These are phyloP conservation scores for Himalopsyche phryganea DNA, from an alignment of 1,140 invertebrate genomes.

Conservation along the genomic window DNA sequence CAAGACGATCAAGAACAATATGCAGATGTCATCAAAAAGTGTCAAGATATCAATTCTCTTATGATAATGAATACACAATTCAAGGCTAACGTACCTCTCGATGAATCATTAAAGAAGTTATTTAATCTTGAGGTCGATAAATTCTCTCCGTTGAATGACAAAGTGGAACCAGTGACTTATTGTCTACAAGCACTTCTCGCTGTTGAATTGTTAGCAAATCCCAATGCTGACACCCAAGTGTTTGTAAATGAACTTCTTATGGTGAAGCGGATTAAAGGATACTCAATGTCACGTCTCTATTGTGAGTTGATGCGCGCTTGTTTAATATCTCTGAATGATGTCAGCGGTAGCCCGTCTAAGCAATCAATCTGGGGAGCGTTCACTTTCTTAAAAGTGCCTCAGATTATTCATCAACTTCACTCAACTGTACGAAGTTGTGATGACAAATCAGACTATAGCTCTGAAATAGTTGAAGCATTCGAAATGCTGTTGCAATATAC, in stretches of 20 bases:
- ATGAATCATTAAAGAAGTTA: conserved; percentile 59
- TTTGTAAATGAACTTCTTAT: conserved; percentile 78
- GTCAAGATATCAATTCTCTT: conserved; percentile 65
- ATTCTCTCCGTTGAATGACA: conserved; percentile 54
- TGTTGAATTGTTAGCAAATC: conserved; percentile 70
- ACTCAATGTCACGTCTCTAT: conserved; percentile 68
- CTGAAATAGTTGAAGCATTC: conserved; percentile 76
- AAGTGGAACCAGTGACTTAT: conserved; percentile 66
- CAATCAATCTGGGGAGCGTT: conserved; percentile 92
- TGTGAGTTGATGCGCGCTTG: conserved; percentile 86
- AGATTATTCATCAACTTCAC: conserved; percentile 70
- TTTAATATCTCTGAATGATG: conserved; percentile 82
- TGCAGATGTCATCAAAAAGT: conserved; percentile 67
- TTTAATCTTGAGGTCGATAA: conserved; percentile 62
- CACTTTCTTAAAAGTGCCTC: conserved; percentile 85
- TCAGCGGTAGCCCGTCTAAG: conserved; percentile 64
- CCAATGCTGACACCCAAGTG: conserved; percentile 70
- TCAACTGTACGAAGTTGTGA: conserved; percentile 50
- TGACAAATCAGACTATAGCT: conserved; percentile 62
- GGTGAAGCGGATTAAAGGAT: conserved; percentile 78
- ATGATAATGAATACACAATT: conserved; percentile 57
- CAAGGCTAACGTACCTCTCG: conserved; percentile 55
- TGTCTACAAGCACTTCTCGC: conserved; percentile 72
- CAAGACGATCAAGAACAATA: conserved; percentile 68
- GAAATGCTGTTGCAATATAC: conserved; percentile 77